phyloP scores from a whole-genome alignment of 2,113 vertebrate genomes.

The Leuciscus idus region DNA sequence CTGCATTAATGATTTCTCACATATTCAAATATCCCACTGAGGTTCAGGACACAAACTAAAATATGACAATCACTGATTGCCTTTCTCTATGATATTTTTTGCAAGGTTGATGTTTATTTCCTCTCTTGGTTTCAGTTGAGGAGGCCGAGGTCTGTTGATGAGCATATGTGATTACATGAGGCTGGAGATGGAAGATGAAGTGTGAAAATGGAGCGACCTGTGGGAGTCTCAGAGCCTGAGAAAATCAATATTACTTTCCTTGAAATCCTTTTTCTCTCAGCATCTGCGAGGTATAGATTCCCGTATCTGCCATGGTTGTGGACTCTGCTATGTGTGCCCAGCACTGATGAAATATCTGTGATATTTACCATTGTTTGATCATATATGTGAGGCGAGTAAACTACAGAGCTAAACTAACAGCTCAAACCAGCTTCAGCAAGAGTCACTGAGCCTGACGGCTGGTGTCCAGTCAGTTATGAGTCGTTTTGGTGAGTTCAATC shows the following conservation, averaged over 20 bases:
- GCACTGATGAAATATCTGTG: slow-evolving; percentile 5
- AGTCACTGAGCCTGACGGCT: not conserved
- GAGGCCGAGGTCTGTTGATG: slow-evolving; percentile 44
- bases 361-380: not conserved
- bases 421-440: not conserved
- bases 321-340: not conserved
- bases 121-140: slow-evolving; percentile 1
- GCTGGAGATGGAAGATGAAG: slow-evolving; percentile 54
- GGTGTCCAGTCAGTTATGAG: not conserved
- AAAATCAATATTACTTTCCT: slow-evolving; percentile 54
- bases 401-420: not conserved
- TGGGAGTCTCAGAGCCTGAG: slow-evolving; percentile 42
- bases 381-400: not conserved
- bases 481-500: not conserved
- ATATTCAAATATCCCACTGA: not conserved
- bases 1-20: not conserved
- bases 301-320: not conserved
- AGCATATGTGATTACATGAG: slow-evolving; percentile 46
- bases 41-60: not conserved
- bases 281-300: slow-evolving; percentile 25
- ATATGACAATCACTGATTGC: not conserved
- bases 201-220: slow-evolving; percentile 50
- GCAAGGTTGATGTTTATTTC: slow-evolving; percentile 27
- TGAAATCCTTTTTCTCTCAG: slow-evolving; percentile 42
- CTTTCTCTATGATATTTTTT: not conserved